Base-by-base conservation (phyloP, 2,113 vertebrate species). In the Percina caprodes region DNA sequence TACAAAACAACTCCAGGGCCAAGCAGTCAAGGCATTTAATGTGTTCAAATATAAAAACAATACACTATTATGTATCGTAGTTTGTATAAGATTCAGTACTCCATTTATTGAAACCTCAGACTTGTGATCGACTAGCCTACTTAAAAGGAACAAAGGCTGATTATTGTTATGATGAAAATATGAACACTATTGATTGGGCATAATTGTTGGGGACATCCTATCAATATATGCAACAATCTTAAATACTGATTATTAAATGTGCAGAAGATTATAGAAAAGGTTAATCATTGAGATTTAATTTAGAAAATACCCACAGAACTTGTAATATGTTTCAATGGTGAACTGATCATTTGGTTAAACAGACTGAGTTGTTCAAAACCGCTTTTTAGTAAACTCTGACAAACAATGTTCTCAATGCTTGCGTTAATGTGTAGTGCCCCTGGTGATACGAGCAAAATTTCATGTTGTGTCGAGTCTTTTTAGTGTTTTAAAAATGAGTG, bases 1-100 rank as follows among this genome's bases (percentile, higher is more conserved):
- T 72, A 76, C 80, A 87, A 83, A 92, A 94, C 91, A 91, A 88
- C 86, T 85, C 55, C 6, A 1, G 78, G 91, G 91, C 85, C 89
- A 88, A 86, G 74, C 63, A 83, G 89, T 92, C 86, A 83, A 87
- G 88, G 77, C 83, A 71, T 90, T 88, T 88, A 85, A 85, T 79
- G 84, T 56, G 76, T 54, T 72, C 74, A 88, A 91, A 91, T 91
- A 89, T 26, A 24, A 74, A 91, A 88, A 91, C 89, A 91, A 81
- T 23, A 68, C 71, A 49, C 30, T 49, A 33, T 74, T 68, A 74
- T 67, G 77, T 52, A 65, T 69, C 72, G 56, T 77, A 76, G 86
- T 88, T 82, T 59, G 73, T 60, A 77, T 63, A 9, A 42, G 24
- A 52, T 52, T 69, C 82, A 52, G 21, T 61, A 24, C 49, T 68